Evolutionary conservation across 2,888 invertebrate genomes (phyloP), one percentile per base, ranked within the genome.

Genomic region (Drosophila multiciliata): DNA sequence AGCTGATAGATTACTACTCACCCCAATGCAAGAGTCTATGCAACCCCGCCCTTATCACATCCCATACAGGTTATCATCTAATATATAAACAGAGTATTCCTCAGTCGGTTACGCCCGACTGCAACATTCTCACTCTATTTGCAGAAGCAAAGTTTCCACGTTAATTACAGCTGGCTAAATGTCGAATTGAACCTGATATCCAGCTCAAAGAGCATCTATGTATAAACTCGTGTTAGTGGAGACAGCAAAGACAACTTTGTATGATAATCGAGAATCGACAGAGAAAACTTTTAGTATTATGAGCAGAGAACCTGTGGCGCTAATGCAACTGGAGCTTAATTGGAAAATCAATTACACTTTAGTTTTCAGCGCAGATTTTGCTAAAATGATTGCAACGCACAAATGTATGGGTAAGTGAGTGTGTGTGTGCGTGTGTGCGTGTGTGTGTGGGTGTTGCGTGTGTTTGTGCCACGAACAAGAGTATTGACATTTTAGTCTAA

Each of bases 321-420:
- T 67, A 80, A 66, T 74, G 78, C 71, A 75, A 73, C 61, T 77
- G 59, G 59, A 66, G 73, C 80, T 73, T 79, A 83, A 84, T 75
- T 87, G 82, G 60, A 84, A 85, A 85, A 89, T 89, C 84, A 84
- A 89, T 85, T 89, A 85, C 89, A 67, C 68, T 77, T 70, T 20
- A 66, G 59, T 80, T 73, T 65, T 66, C 57, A 67, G 63, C 83
- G 66, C 80, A 66, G 80, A 1, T 45, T 85, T 81, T 80, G 62
- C 61, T 55, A 66, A 61, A 65, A 58, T 26, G 50, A 33, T 35
- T 53, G 59, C 42, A 23, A 55, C 62, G 48, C 38, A 45, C 38
- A 45, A 26, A 66, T 48, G 50, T 50, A 45, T 45, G 48, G 50
- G 42, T 35, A 40, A n/a, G 40, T 40, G 38, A 4, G 38, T 3